These are phyloP conservation scores for Morus bassanus DNA, from an alignment of 2,797 vertebrate species.

Conservation along the genomic window DNA sequence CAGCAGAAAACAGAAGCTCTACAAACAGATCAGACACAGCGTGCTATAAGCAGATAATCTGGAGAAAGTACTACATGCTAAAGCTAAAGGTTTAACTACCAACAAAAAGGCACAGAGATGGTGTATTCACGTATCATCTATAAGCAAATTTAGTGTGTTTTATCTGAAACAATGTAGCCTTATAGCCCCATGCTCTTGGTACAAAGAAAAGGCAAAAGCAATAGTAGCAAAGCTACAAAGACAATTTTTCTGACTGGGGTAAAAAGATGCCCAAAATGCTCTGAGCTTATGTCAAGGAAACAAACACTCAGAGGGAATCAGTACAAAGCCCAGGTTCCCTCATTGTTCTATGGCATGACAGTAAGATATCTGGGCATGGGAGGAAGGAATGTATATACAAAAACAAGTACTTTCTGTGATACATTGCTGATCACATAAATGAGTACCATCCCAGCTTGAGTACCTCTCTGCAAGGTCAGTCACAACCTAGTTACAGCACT, in stretches of 20 bases:
- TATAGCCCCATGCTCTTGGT: background rate
- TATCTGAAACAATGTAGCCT: background rate
- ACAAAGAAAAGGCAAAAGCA: background rate
- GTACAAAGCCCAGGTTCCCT: background rate
- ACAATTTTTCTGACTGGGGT: background rate
- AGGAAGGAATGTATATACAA: background rate
- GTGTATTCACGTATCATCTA: background rate
- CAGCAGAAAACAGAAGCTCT: constrained; percentile 52
- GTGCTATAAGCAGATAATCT: background rate
- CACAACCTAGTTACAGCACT: background rate
- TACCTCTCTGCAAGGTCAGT: background rate
- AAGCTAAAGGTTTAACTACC: background rate
- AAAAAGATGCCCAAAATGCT: background rate
- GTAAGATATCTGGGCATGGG: background rate
- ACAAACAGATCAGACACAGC: constrained; percentile 5
- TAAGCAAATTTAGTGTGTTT: background rate
- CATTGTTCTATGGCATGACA: background rate
- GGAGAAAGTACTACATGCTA: background rate
- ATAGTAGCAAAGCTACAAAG: background rate
- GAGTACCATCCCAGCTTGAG: background rate
- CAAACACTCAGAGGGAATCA: background rate
- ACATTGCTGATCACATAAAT: background rate
- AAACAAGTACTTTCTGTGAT: background rate
- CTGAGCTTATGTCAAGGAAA: background rate
- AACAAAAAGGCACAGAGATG: background rate